Evolutionary conservation across 2,797 vertebrate species (phyloP).

Genomic region (Tapirus indicus): DNA sequence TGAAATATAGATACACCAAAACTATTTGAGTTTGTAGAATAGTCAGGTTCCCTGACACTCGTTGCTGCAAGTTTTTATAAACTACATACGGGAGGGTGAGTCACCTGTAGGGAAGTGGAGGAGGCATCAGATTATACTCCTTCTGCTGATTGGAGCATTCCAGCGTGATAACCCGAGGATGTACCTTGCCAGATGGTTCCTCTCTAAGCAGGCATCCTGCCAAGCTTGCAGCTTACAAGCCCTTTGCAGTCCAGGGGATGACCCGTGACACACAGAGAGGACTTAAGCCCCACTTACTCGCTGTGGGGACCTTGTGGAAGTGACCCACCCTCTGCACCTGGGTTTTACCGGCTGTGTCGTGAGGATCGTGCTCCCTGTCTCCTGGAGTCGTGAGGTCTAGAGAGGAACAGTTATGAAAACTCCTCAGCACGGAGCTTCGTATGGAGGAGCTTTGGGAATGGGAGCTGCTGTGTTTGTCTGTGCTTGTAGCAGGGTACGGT

Average conservation of each 20-base stretch:
- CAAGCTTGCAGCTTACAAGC: background rate
- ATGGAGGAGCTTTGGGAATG: no score
- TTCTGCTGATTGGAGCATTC: background rate
- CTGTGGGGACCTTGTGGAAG: no score
- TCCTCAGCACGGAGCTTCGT: rapidly evolving
- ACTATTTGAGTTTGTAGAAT: background rate
- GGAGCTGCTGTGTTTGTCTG: background rate
- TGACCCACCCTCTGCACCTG: background rate
- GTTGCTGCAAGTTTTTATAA: background rate
- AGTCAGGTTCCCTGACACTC: background rate
- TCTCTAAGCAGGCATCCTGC: background rate
- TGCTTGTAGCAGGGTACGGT: rapidly evolving
- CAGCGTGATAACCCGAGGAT: background rate
- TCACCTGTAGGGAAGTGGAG: background rate
- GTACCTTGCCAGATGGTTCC: background rate
- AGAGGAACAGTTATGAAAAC: background rate
- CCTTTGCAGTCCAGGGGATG: background rate
- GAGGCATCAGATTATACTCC: background rate
- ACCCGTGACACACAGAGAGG: background rate
- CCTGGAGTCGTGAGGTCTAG: background rate
- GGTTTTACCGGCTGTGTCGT: rapidly evolving
- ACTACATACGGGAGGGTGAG: background rate
- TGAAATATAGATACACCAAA: background rate
- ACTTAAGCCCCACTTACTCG: background rate
- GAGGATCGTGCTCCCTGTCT: background rate